A percentile compares a stretch with the other conserved stretches of the same genome.
Conservation (phyloP, 2,797 vertebrate species). For the Spinus pinus region DNA sequence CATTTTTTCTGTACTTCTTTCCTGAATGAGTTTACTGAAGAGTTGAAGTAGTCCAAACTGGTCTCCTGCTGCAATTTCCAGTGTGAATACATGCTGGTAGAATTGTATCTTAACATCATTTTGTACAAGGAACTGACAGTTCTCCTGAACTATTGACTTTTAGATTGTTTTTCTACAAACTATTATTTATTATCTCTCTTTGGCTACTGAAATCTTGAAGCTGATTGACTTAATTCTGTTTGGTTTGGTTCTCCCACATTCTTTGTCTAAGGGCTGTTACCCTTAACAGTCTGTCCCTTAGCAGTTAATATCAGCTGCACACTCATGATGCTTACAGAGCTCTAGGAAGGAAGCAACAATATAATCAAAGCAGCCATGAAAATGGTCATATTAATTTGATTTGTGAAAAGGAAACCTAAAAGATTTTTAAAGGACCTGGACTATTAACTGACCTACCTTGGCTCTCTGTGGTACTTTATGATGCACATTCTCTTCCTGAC, state of each 20-base stretch:
- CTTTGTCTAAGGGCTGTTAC: not conserved
- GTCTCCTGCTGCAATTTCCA: not conserved
- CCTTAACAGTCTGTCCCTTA: not conserved
- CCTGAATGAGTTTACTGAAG: not conserved
- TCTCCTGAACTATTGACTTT: not conserved
- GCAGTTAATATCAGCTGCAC: not conserved
- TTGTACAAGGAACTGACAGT: not conserved
- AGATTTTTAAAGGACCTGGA: not conserved
- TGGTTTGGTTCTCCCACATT: not conserved
- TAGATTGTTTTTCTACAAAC: not conserved
- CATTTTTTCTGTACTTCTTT: not conserved
- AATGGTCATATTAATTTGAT: not conserved
- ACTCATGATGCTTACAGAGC: not conserved
- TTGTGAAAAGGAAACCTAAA: not conserved
- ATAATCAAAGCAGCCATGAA: not conserved
- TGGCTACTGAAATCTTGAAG: not conserved
- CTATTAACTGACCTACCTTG: not conserved
- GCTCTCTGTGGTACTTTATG: not conserved
- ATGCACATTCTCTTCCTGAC: slow-evolving; percentile 11
- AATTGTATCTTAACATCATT: not conserved
- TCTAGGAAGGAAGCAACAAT: not conserved
- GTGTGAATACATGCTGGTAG: not conserved
- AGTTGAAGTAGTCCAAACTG: not conserved
- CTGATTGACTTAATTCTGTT: not conserved
- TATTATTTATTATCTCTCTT: not conserved